Base-by-base conservation (phyloP, 2,797 vertebrate species). In the Cuniculus paca region DNA sequence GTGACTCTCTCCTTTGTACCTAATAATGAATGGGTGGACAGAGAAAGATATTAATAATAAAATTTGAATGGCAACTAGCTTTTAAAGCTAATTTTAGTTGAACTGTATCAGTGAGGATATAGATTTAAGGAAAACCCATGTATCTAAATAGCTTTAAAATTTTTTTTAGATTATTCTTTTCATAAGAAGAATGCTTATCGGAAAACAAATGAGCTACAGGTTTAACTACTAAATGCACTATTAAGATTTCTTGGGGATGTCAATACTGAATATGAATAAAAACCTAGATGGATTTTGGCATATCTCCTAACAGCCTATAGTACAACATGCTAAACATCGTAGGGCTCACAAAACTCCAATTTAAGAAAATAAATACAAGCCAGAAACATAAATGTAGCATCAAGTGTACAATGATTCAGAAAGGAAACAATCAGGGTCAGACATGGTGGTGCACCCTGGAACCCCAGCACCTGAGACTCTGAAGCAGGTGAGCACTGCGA, bases 91-190 rank as follows among this genome's bases (percentile, higher is more conserved):
- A 68, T 56, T 85, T 92, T 92, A 80, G 28, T 78, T 24, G 82
- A 88, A 86, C 50, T 88, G 92, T 68, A 96, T 65, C 75, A 36
- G 12, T 54, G 80, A 93, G n/a, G 45, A 78, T 58, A 88, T 10
- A 42, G 22, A 72, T 70, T 92, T 96, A 72, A 82, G 7, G 34
- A 90, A 95, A 93, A 91, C 93, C 31, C 39, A 91, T n/a, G n/a
- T n/a, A n/a, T n/a, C 42, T 56, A 26, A 90, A 81, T 1, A 22
- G 20, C 68, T 86, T 48, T 58, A 80, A 87, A 95, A 72, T 88
- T 92, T 88, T 63, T 95, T 90, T 48, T 42, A 28, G 12, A 81
- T 93, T 83, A 78, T 52, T 95, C 20, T 19, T 90, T 94, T 65
- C 28, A 60, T 50, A 89, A 56, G 22, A 92, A 83, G 20, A 93